Evolutionary conservation across 53 echinoderm and acorn worm species (phyloP).

Genomic region (Holothuria scabra): DNA sequence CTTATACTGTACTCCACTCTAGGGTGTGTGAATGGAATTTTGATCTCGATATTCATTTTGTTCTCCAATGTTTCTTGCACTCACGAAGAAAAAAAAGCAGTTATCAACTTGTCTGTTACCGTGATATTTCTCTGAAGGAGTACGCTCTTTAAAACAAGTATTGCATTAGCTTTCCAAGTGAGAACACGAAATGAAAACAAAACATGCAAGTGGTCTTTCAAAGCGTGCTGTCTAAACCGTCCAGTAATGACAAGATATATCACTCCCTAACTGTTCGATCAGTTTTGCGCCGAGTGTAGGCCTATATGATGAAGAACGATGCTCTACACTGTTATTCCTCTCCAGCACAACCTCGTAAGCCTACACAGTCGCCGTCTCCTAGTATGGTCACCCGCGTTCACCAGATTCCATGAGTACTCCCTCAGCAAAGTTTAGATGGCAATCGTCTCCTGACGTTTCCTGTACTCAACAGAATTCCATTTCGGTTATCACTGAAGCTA

Average conservation of each 20-base stretch:
- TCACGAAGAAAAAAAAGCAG: too few relatives aligned
- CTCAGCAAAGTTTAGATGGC: slow-evolving; percentile 40
- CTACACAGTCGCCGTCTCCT: slow-evolving; percentile 34
- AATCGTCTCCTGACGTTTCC: slow-evolving; percentile 11
- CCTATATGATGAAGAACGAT: too few relatives aligned
- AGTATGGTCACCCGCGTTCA: slow-evolving; percentile 52
- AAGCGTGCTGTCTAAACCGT: too few relatives aligned
- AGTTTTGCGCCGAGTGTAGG: too few relatives aligned
- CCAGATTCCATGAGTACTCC: slow-evolving; percentile 39
- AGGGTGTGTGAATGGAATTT: slow-evolving; percentile 82
- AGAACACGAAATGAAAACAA: too few relatives aligned
- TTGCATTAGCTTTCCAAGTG: too few relatives aligned
- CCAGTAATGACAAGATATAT: too few relatives aligned
- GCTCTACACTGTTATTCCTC: background rate
- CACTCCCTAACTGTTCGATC: too few relatives aligned
- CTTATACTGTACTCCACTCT: slow-evolving; percentile 90
- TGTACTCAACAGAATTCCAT: slow-evolving; percentile 39
- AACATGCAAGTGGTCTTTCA: too few relatives aligned
- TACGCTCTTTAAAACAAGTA: too few relatives aligned
- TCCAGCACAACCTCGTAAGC: background rate
- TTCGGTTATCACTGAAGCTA: slow-evolving; percentile 41
- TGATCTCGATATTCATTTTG: slow-evolving; percentile 94
- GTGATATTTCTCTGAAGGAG: too few relatives aligned
- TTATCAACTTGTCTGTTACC: too few relatives aligned
- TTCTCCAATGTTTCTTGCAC: background rate